A percentile compares a stretch with the other conserved stretches of the same genome.
Evolutionary conservation across 1,140 invertebrate species (phyloP).

Genomic region (Nymphalis io): DNA sequence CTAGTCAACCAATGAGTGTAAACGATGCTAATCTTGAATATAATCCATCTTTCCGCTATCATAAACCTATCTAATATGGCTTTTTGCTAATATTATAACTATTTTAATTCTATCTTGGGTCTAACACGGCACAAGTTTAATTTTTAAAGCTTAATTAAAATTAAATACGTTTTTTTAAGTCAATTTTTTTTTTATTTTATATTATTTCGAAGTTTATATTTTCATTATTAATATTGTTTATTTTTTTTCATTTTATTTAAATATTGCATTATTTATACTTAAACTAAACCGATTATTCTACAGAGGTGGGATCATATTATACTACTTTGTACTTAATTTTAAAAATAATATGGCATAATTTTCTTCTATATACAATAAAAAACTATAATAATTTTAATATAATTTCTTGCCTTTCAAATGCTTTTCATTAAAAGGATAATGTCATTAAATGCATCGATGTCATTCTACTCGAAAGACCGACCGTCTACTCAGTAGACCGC

Average conservation of each 20-base stretch:
- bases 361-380: slow-evolving; percentile 51
- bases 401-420: slow-evolving; percentile 6
- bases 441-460: slow-evolving; percentile 2
- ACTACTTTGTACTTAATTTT: slow-evolving; percentile 54
- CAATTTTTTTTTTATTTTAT: slow-evolving; percentile 1
- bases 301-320: slow-evolving; percentile 55
- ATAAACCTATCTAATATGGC: background rate
- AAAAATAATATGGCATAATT: slow-evolving; percentile 58
- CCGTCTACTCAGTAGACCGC: slow-evolving; percentile 6
- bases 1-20: background rate
- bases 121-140: slow-evolving; percentile 41
- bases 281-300: slow-evolving; percentile 17
- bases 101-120: slow-evolving; percentile 39
- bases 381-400: slow-evolving; percentile 27
- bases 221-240: background rate
- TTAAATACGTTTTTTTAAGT: background rate
- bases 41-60: background rate
- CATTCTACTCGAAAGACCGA: slow-evolving; percentile 15
- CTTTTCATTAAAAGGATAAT: background rate
- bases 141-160: slow-evolving; percentile 39
- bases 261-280: slow-evolving; percentile 18
- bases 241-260: slow-evolving; percentile 14
- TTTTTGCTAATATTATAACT: slow-evolving; percentile 25
- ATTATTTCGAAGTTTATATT: background rate
- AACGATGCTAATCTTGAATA: background rate